Evolutionary conservation across 2,888 invertebrate genomes (phyloP).

Genomic region (Lasioglossum malachurum): DNA sequence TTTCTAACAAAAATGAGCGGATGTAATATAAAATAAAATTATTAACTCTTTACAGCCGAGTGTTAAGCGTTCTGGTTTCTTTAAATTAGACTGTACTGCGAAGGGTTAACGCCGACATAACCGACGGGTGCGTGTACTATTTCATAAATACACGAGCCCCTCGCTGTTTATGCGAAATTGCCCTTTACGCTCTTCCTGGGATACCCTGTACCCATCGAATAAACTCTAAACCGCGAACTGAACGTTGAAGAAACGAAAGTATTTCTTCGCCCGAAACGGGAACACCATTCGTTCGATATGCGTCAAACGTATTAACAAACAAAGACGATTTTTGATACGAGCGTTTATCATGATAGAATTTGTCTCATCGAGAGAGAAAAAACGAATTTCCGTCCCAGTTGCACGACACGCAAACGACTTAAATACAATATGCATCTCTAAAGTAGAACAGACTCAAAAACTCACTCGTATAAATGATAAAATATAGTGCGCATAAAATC

Average conservation of each 20-base stretch:
- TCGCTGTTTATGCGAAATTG: conserved; percentile 28
- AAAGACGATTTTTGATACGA: conserved; percentile 6
- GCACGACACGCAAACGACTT: conserved; percentile 43
- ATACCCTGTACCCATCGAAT: conserved; percentile 62
- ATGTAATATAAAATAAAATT: not conserved
- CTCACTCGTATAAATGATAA: conserved; percentile 65
- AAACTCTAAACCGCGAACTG: conserved; percentile 19
- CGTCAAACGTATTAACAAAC: conserved; percentile 10
- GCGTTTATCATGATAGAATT: not conserved
- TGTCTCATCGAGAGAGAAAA: not conserved
- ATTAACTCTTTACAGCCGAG: not conserved
- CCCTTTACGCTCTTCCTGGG: conserved; percentile 53
- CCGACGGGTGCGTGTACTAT: conserved; percentile 6
- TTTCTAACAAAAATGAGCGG: not conserved
- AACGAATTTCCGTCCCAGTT: conserved; percentile 44
- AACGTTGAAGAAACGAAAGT: not conserved
- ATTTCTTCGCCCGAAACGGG: not conserved
- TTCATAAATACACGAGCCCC: conserved; percentile 10
- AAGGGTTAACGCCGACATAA: conserved; percentile 22
- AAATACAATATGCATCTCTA: conserved; percentile 46
- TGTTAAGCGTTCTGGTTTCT: not conserved
- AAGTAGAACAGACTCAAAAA: conserved; percentile 59
- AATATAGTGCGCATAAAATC: conserved; percentile 67
- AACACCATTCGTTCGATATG: not conserved
- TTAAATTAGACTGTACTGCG: not conserved